Evolutionary conservation across 2,113 vertebrate species (phyloP).

Genomic region (Haemorhous mexicanus): DNA sequence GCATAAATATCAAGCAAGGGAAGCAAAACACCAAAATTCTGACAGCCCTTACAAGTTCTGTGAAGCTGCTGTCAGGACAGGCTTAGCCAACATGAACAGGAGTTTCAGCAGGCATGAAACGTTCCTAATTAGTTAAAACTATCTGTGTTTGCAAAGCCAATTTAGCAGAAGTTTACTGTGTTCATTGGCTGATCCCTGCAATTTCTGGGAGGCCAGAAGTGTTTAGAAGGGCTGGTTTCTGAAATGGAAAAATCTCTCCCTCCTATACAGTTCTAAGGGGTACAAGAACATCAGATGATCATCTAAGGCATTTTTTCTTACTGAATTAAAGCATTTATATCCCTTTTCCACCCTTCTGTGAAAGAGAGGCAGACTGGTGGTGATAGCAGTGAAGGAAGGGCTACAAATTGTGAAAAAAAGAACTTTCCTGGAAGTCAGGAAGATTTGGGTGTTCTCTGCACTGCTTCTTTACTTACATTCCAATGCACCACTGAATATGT

Average conservation of each 20-base stretch:
- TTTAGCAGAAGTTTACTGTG: not conserved
- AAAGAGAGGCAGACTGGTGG: not conserved
- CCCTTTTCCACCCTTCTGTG: not conserved
- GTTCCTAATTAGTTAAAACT: not conserved
- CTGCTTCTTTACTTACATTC: not conserved
- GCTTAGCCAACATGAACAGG: not conserved
- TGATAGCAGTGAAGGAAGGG: not conserved
- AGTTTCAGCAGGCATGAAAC: not conserved
- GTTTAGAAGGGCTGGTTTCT: not conserved
- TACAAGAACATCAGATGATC: not conserved
- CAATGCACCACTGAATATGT: fast-evolving
- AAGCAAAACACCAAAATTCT: not conserved
- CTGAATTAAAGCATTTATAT: not conserved
- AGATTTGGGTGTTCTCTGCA: not conserved
- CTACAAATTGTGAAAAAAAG: not conserved
- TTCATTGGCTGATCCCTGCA: fast-evolving
- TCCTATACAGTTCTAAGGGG: not conserved
- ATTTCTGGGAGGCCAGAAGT: not conserved
- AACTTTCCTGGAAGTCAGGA: not conserved
- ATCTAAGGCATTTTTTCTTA: not conserved
- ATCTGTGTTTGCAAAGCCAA: not conserved
- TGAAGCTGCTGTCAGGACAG: not conserved
- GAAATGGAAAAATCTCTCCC: not conserved
- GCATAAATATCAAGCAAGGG: not conserved
- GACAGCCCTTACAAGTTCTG: not conserved